phyloP scores from a whole-genome alignment of 2,888 invertebrate genomes.

The Agrilus mali region DNA sequence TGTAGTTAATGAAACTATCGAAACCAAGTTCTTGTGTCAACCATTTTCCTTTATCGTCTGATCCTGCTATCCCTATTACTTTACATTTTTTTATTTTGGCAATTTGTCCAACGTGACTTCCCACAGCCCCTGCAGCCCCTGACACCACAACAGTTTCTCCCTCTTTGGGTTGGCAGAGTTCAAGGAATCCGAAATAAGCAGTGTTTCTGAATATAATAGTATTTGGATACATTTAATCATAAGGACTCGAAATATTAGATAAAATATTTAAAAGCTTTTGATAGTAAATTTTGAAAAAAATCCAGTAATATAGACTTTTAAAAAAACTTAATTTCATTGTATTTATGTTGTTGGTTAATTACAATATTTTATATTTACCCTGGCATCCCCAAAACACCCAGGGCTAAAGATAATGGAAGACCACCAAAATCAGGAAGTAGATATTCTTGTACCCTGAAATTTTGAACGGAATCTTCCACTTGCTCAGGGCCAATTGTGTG shows the following conservation, averaged over 20 bases:
- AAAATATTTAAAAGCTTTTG: too few species aligned
- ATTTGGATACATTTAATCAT: not conserved
- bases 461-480: not conserved
- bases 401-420: slow-evolving; percentile 45
- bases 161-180: slow-evolving; percentile 55
- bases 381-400: slow-evolving; percentile 58
- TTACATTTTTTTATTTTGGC: slow-evolving; percentile 58
- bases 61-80: slow-evolving; percentile 60
- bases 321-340: too few species aligned
- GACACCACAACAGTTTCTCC: slow-evolving; percentile 66
- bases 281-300: too few species aligned
- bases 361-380: slow-evolving; percentile 36
- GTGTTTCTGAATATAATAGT: slow-evolving; percentile 43
- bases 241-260: too few species aligned
- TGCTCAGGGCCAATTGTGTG: slow-evolving; percentile 55
- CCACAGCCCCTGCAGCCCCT: slow-evolving; percentile 69
- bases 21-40: slow-evolving; percentile 48
- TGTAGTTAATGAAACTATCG: slow-evolving; percentile 63
- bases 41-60: slow-evolving; percentile 59
- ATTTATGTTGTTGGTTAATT: not conserved
- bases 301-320: too few species aligned
- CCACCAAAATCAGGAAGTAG: slow-evolving; percentile 45
- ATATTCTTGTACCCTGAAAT: slow-evolving; percentile 14
- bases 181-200: slow-evolving; percentile 62
- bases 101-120: slow-evolving; percentile 65